Conservation (phyloP, 2,888 invertebrate genomes). For the Xylota sylvarum region DNA sequence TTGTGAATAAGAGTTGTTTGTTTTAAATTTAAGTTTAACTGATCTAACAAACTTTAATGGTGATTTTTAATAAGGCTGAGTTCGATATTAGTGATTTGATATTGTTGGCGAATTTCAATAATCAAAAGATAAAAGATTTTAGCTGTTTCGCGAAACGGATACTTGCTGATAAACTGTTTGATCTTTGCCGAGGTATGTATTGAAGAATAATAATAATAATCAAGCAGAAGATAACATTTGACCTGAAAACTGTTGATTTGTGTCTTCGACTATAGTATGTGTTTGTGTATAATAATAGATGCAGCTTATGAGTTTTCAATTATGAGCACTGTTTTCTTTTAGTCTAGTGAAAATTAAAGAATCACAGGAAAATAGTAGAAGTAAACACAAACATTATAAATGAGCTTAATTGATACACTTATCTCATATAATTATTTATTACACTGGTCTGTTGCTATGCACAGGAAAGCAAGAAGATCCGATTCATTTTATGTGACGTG, state of each 20-base stretch:
- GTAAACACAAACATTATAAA: neutral
- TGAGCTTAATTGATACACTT: neutral
- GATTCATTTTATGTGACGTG: neutral
- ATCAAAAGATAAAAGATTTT: constrained; percentile 14
- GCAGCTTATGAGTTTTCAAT: neutral
- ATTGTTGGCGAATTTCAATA: constrained; percentile 35
- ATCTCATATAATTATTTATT: neutral
- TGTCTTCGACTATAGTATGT: neutral
- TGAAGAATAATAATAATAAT: neutral
- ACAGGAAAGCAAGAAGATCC: neutral
- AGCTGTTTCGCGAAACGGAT: constrained; percentile 38
- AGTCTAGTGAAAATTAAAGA: neutral
- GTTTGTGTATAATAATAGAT: neutral
- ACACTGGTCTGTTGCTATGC: neutral
- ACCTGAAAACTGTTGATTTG: neutral
- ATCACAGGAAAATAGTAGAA: neutral
- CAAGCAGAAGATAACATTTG: constrained; percentile 24
- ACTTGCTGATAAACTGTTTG: constrained; percentile 57
- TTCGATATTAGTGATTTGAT: constrained; percentile 41
- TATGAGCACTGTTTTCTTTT: too few relatives aligned
- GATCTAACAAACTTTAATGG: constrained; percentile 60
- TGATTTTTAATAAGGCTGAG: constrained; percentile 55
- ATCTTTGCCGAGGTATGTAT: constrained; percentile 57
- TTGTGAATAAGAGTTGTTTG: neutral
- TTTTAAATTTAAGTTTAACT: neutral